A percentile compares a stretch with the other conserved stretches of the same genome.
These are phyloP conservation scores for Daphoenositta chrysoptera DNA, from an alignment of 2,113 vertebrate species.

Conservation along the genomic window DNA sequence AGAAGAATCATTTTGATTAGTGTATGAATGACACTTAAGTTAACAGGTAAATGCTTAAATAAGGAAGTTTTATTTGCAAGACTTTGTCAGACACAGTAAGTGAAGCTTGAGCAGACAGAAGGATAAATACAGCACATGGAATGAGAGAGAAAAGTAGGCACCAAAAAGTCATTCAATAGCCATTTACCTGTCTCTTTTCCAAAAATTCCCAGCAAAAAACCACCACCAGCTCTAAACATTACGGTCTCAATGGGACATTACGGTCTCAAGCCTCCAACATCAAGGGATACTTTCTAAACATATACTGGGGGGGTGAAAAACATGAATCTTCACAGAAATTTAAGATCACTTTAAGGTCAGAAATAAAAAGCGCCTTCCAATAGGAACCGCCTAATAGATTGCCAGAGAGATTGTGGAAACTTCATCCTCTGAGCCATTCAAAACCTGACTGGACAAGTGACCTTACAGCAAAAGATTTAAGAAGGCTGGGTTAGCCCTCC, in stretches of 20 bases:
- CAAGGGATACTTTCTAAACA: background rate
- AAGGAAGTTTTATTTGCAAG: background rate
- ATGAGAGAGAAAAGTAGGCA: background rate
- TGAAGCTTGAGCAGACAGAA: background rate
- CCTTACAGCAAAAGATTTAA: background rate
- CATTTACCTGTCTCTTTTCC: background rate
- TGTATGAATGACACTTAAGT: background rate
- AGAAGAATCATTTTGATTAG: background rate
- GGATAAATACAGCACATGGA: background rate
- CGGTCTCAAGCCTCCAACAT: background rate
- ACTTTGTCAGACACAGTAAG: background rate
- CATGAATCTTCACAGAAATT: background rate
- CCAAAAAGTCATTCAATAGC: background rate
- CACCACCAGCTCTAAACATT: background rate
- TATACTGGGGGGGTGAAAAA: background rate
- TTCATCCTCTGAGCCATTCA: background rate
- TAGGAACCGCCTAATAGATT: fast-evolving
- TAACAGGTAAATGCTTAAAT: background rate
- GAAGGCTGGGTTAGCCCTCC: background rate
- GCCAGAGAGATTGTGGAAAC: background rate
- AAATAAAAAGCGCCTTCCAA: background rate
- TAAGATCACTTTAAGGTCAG: background rate
- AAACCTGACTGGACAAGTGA: background rate
- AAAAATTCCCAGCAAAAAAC: background rate
- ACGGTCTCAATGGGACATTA: background rate